Conservation (phyloP, 2,113 vertebrate species). For the Cololabis saira region DNA sequence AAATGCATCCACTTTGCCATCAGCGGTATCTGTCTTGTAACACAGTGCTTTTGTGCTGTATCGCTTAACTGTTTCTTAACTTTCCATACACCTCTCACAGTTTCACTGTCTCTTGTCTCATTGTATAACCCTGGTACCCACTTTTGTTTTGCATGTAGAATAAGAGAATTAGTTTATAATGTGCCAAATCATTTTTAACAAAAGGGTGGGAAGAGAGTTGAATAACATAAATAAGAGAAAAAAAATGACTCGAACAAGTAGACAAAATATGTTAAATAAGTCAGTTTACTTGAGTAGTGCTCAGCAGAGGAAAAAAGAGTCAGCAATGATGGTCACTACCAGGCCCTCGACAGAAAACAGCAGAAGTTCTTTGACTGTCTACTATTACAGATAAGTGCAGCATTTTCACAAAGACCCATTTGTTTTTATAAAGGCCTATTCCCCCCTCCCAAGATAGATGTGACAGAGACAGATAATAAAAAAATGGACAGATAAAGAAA, state of each 20-base stretch:
- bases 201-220: not conserved
- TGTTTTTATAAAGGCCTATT: conserved; percentile 65
- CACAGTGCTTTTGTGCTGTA: not conserved
- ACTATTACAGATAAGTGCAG: conserved; percentile 68
- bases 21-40: conserved; percentile 31
- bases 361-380: conserved; percentile 56
- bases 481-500: conserved; percentile 12
- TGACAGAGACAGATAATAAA: conserved; percentile 23
- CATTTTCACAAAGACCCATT: conserved; percentile 64
- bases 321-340: conserved; percentile 32
- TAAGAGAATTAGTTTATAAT: conserved; percentile 11
- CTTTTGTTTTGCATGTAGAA: too few species aligned
- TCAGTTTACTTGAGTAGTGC: conserved; percentile 6
- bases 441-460: conserved; percentile 32
- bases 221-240: not conserved
- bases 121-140: too few species aligned
- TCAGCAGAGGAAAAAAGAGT: conserved; percentile 23
- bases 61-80: too few species aligned
- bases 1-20: conserved; percentile 24
- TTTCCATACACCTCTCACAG: too few species aligned
- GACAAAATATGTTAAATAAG: conserved; percentile 3
- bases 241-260: conserved; percentile 7
- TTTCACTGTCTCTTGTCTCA: not conserved
- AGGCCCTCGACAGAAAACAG: conserved; percentile 51
- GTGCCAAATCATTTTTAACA: not conserved